phyloP scores from a whole-genome alignment of 2,888 invertebrate species.

The Chrysotoxum bicinctum region DNA sequence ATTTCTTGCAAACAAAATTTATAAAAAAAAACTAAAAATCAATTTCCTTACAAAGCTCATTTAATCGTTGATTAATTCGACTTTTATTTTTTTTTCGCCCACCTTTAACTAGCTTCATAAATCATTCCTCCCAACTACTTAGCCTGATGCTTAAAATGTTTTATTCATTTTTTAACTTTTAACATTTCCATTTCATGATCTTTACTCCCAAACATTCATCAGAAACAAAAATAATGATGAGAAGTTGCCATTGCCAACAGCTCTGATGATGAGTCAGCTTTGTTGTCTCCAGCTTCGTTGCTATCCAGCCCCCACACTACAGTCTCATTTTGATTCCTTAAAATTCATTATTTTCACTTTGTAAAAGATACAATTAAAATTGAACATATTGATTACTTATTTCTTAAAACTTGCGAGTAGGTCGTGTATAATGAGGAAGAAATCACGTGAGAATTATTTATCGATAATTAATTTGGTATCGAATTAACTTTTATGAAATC shows the following conservation, averaged over 20 bases:
- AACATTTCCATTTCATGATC: conserved; percentile 6
- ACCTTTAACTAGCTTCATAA: not conserved
- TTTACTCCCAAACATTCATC: not conserved
- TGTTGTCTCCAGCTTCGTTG: not conserved
- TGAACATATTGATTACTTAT: not conserved
- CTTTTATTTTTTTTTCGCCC: not conserved
- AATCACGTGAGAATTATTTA: not conserved
- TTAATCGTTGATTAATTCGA: not conserved
- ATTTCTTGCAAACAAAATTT: not conserved
- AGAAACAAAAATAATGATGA: not conserved
- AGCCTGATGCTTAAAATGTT: not conserved
- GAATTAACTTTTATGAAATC: not conserved
- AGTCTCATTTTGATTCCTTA: not conserved
- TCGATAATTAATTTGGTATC: not conserved
- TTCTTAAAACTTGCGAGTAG: not conserved
- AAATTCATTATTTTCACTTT: not conserved
- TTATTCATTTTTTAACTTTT: not conserved
- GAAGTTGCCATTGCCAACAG: not conserved
- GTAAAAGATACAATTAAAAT: not conserved
- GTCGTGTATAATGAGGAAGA: not conserved
- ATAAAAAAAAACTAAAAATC: not conserved
- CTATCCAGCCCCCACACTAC: not conserved
- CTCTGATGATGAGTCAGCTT: not conserved
- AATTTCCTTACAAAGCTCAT: not conserved
- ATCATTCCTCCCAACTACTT: not conserved